phyloP scores from a whole-genome alignment of 2,888 invertebrate species.

The Drosophila anomelani region DNA sequence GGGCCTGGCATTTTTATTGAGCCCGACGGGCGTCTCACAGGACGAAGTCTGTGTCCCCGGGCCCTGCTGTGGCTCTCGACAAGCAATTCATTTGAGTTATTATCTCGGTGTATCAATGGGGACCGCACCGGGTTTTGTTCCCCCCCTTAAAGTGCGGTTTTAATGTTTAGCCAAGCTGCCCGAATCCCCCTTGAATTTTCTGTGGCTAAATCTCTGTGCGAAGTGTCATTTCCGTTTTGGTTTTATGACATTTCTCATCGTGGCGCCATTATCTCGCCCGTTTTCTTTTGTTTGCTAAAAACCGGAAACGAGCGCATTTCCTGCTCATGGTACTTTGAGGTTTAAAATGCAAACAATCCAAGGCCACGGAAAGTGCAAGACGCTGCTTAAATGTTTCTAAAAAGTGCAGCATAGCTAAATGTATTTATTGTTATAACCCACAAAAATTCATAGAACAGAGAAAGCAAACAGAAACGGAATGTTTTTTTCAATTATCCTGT shows the following conservation, averaged over 20 bases:
- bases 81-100: conserved; percentile 75
- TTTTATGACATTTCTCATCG: conserved; percentile 48
- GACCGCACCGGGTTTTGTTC: background rate
- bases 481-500: conserved; percentile 25
- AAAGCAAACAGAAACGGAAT: conserved; percentile 9
- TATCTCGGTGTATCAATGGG: conserved; percentile 59
- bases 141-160: conserved; percentile 4
- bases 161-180: conserved; percentile 31
- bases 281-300: conserved; percentile 45
- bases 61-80: conserved; percentile 18
- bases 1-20: conserved; percentile 50
- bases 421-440: conserved; percentile 2
- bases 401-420: background rate
- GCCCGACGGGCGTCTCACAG: conserved; percentile 25
- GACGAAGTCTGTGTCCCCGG: conserved; percentile 11
- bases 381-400: conserved; percentile 8
- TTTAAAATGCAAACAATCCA: conserved; percentile 18
- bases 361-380: conserved; percentile 9
- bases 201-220: conserved; percentile 30
- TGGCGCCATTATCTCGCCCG: conserved; percentile 42
- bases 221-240: conserved; percentile 56
- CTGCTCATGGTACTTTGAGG: conserved; percentile 20
- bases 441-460: background rate
- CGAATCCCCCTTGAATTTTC: conserved; percentile 16
- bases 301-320: conserved; percentile 49